A percentile compares a stretch with the other conserved stretches of the same genome.
Conservation (phyloP, 2,797 vertebrate species). For the Lithobates sylvaticus region DNA sequence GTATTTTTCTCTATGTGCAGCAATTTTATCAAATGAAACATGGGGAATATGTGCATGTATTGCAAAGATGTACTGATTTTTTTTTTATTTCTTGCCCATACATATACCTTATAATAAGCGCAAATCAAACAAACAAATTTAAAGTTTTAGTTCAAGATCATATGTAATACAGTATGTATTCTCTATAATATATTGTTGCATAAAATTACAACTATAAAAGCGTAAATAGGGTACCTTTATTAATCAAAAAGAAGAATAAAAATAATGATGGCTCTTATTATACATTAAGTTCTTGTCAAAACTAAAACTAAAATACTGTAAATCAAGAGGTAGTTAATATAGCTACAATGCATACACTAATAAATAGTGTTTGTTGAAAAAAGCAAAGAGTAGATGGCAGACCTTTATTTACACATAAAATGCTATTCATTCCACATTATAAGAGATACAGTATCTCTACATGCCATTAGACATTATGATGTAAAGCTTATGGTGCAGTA, state of each 20-base stretch:
- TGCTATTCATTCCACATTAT: neutral
- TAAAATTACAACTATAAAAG: too few relatives aligned
- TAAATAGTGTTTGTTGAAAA: constrained; percentile 8
- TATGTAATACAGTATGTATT: too few relatives aligned
- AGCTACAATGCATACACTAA: neutral
- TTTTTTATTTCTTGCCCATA: too few relatives aligned
- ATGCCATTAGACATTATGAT: constrained; percentile 8
- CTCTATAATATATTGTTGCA: too few relatives aligned
- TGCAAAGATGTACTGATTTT: too few relatives aligned
- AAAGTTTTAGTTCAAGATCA: too few relatives aligned
- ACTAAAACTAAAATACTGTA: neutral
- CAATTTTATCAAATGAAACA: too few relatives aligned
- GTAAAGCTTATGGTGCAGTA: neutral
- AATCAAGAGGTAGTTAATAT: constrained; percentile 18
- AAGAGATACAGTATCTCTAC: neutral
- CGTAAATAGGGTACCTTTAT: neutral
- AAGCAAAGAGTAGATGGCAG: neutral
- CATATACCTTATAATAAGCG: too few relatives aligned
- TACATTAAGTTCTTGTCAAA: neutral
- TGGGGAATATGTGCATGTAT: too few relatives aligned
- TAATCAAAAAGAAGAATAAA: neutral
- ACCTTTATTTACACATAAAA: constrained; percentile 27
- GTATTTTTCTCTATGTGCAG: too few relatives aligned
- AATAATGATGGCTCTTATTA: neutral
- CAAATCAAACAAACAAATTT: too few relatives aligned